These are phyloP conservation scores for Dicrostonyx torquatus DNA, from an alignment of 2,797 vertebrate genomes.

Conservation along the genomic window DNA sequence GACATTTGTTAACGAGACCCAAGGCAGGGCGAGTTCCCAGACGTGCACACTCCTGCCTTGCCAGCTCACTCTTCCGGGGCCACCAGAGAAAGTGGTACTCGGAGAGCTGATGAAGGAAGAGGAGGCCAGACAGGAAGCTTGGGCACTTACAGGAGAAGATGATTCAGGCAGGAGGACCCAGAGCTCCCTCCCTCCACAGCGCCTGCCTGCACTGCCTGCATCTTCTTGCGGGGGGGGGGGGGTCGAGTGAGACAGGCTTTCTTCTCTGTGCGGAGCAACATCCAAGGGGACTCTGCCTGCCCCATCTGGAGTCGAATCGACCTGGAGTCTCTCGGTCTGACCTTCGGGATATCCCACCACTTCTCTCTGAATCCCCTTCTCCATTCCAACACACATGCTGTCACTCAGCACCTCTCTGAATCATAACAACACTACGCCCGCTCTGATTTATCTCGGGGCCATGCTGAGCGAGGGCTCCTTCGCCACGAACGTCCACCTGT, in stretches of 20 bases:
- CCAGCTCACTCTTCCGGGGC: neutral
- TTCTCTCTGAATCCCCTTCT: neutral
- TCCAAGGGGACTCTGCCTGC: no score
- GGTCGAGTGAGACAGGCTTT: neutral
- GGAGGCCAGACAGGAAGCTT: neutral
- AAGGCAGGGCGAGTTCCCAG: neutral
- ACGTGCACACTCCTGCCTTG: neutral
- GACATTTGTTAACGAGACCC: neutral
- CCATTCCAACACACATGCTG: neutral
- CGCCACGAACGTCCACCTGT: neutral
- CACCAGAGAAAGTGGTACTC: no score
- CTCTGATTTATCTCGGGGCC: neutral
- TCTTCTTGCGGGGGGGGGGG: no score
- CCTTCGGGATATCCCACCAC: neutral
- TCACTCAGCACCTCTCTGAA: neutral
- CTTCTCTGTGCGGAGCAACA: neutral
- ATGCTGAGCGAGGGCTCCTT: rapidly evolving
- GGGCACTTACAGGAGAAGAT: neutral
- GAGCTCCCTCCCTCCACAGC: no score
- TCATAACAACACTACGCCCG: neutral
- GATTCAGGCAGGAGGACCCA: neutral
- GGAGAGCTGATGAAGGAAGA: neutral
- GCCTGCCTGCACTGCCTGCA: no score
- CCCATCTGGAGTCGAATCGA: neutral
- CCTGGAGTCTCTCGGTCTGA: neutral